Base-by-base conservation (phyloP, 2,797 vertebrate genomes). In the Phyllotis vaccarum region DNA sequence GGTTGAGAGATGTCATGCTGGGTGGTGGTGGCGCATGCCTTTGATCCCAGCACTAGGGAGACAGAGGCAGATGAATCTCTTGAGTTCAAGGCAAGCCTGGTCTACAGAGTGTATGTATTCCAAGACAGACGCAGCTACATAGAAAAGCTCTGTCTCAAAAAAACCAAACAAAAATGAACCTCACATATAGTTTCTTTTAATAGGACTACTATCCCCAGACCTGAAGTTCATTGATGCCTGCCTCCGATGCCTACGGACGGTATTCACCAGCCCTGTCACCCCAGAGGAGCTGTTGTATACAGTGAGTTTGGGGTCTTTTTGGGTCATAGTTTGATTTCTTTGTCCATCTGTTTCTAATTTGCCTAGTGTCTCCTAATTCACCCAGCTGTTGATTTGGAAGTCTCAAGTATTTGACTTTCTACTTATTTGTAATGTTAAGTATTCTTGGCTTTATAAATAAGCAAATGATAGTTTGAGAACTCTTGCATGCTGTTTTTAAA, bases 191-290 rank as follows among this genome's bases (percentile, higher is more conserved):
- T 95, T 93, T 97, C 0, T 96, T 0, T 98, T 97, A 85, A 9
- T 94, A 99, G 99, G 99, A 96, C 99, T 99, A 34, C 96, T 99
- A 1, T 99, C 99, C 22, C 98, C 99, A 66, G 99, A 99, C 97
- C 98, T 99, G 97, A 99, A 99, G 97, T 99, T 99, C 97, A 99
- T 99, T 86, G 99, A 99, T 98, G 99, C 99, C 82, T 99, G 99
- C 98, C 99, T 99, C 94, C 99, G 99, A 93, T 99, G 99, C 98
- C 99, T 99, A 95, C 99, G 99, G 94, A 99, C 99, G 4, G 99
- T 99, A 97, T 99, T 99, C 98, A 99, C 99, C 98, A 99, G 99
- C 97, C 99, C 99, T 0, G 99, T 99, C 96, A 99, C 99, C 88
- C 99, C 99, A 86, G 99, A 99, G 98, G 99, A 99, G 98, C 99